Base-by-base conservation (phyloP, 2,797 vertebrate genomes). In the Botia almorhae region DNA sequence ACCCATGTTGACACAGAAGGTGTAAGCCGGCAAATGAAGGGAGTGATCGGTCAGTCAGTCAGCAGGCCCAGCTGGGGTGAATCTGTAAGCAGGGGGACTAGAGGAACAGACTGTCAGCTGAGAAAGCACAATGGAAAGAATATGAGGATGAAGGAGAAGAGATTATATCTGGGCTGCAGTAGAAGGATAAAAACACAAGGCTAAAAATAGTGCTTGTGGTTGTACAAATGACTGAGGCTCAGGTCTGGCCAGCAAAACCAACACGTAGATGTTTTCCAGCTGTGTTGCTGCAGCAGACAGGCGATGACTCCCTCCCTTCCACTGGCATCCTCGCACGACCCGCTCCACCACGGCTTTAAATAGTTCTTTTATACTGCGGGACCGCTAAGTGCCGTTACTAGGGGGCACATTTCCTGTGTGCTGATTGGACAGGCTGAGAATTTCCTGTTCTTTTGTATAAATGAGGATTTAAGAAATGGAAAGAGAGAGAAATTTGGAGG, bases 171-270 rank as follows among this genome's bases (percentile, higher is more conserved):
- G 69, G 63, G 29, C 16, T 53, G 80, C 73, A 73, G 50, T 13
- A 48, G 70, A 48, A 10, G 23, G 46, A 69, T 53, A 67, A 55
- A 81, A 78, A 51, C 65, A 72, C 17, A 46, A 65, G 56, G 68
- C 74, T 84, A 81, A 87, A 83, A 81, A 83, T 88, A 85, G 67
- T n/a, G 68, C 76, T 76, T 74, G 85, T 84, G 76, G 80, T 69
- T 77, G 53, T 81, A 39, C 36, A 55, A 51, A 84, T 21, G 77
- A 74, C 76, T 83, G 72, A 75, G 65, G 76, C 50, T 81, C 72
- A 76, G 50, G 26, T 76, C 74, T 80, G 78, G 71, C 29, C 68
- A 29, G 26, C 78, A 43, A 23, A 50, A 76, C 65, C 56, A 63
- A 70, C 53, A 13, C 61, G 72, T 39, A 69, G 36, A 74, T 71